Evolutionary conservation across 1,140 invertebrate genomes (phyloP), one percentile per base, ranked within the genome.

Genomic region (Drosophila parvula): DNA sequence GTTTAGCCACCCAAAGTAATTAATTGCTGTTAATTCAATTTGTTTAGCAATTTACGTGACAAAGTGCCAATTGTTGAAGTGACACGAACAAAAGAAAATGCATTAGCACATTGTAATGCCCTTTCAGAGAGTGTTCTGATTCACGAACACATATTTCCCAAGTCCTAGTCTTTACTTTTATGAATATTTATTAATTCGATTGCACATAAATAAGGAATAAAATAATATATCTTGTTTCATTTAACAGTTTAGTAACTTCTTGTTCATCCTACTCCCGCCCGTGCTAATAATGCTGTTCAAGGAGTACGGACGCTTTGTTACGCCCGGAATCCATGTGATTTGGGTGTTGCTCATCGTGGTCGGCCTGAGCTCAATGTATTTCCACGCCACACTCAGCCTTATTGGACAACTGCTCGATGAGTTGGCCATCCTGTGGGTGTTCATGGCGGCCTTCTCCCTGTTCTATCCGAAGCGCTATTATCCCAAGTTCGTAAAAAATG

Each of bases 361-460:
- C 50, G 96, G 96, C n/a, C 79, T 96, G 0, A 95, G 95, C 63
- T 96, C 96, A 18, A 96, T 96, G 55, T 97, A 97, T 90, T 97
- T 97, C 90, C 96, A 97, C 93, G 96, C 96, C 28, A 97, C 96
- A 4, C 92, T 97, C 5, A 96, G 95, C 80, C 93, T 97, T 78
- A 94, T 97, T 76, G 96, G 95, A 41, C 96, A 97, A 92, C 91
- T 97, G 6, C 91, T 97, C 32, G 96, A 97, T 92, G 96, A 97
- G 90, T 90, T 97, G 41, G 94, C 96, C 44, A 97, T 97, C 79
- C 89, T 97, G 34, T 97, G 96, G 96, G 95, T 97, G 1, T 95
- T 96, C 64, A 95, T 96, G 93, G 95, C 95, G 45, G 94, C 94
- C 43, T 95, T 95, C 91, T 95, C 94, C 30, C 94, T 96, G 91